These are phyloP conservation scores for Mallotus villosus DNA, from an alignment of 2,797 vertebrate genomes.

Conservation along the genomic window DNA sequence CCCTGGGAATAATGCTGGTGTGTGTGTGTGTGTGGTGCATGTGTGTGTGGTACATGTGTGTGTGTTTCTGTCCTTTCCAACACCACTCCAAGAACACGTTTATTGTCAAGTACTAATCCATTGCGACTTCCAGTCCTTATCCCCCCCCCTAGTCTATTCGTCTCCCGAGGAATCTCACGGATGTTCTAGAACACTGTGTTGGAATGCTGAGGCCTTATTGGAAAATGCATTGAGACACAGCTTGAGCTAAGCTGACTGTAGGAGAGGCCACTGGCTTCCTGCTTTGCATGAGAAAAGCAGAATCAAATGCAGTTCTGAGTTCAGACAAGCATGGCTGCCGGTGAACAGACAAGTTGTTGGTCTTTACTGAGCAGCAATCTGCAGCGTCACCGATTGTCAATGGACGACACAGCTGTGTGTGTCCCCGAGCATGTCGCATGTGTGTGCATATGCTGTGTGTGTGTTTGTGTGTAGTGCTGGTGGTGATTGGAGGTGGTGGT, in stretches of 20 bases:
- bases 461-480: not conserved
- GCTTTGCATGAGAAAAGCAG: constrained; percentile 9
- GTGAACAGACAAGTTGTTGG: not conserved
- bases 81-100: constrained; percentile 53
- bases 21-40: constrained; percentile 16
- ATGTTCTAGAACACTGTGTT: constrained; percentile 34
- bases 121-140: constrained; percentile 54
- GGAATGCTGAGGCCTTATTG: constrained; percentile 45
- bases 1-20: constrained; percentile 32
- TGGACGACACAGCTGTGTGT: not conserved
- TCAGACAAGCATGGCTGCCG: not conserved
- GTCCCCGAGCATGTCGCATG: not conserved
- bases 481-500: not conserved
- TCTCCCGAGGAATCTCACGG: constrained; percentile 49
- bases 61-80: constrained; percentile 21
- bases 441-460: not conserved
- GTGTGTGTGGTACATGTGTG: constrained; percentile 7
- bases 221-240: constrained; percentile 13
- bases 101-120: constrained; percentile 60
- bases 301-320: not conserved
- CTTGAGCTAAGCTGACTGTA: not conserved
- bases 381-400: not conserved
- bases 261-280: not conserved
- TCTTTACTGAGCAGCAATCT: not conserved
- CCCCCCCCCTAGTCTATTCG: constrained; percentile 42